These are phyloP conservation scores for Himantopus leucocephalus DNA, from an alignment of 2,113 vertebrate genomes.

Conservation along the genomic window DNA sequence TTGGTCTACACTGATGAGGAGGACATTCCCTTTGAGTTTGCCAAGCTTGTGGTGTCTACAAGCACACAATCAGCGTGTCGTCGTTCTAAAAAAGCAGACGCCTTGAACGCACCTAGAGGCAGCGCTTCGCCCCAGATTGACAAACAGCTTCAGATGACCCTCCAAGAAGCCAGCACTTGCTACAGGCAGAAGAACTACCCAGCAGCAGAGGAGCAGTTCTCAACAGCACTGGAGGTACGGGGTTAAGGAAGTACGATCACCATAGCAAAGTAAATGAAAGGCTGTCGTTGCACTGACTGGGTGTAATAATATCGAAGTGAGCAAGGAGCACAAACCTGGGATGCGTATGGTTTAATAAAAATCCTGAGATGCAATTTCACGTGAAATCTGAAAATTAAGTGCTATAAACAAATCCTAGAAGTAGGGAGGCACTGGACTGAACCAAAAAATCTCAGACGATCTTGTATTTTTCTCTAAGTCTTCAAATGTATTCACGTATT, in stretches of 20 bases:
- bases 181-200: constrained; percentile 73
- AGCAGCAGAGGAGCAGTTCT: constrained; percentile 60
- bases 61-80: background rate
- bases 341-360: background rate
- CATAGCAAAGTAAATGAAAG: background rate
- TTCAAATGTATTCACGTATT: background rate
- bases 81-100: constrained; percentile 20
- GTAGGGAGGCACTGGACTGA: background rate
- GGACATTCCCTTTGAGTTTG: constrained; percentile 68
- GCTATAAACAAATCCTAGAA: background rate
- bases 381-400: background rate
- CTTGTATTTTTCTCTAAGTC: background rate
- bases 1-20: constrained; percentile 72
- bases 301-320: background rate
- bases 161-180: constrained; percentile 70
- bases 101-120: constrained; percentile 22
- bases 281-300: background rate
- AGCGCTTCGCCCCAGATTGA: constrained; percentile 58
- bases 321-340: background rate
- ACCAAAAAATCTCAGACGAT: background rate
- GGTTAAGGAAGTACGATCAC: background rate
- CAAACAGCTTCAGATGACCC: constrained; percentile 66
- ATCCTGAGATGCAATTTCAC: background rate
- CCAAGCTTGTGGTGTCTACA: background rate
- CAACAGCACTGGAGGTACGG: constrained; percentile 71